These are phyloP conservation scores for Atrina japonica DNA, from an alignment of 2,888 invertebrate species.

Conservation along the genomic window DNA sequence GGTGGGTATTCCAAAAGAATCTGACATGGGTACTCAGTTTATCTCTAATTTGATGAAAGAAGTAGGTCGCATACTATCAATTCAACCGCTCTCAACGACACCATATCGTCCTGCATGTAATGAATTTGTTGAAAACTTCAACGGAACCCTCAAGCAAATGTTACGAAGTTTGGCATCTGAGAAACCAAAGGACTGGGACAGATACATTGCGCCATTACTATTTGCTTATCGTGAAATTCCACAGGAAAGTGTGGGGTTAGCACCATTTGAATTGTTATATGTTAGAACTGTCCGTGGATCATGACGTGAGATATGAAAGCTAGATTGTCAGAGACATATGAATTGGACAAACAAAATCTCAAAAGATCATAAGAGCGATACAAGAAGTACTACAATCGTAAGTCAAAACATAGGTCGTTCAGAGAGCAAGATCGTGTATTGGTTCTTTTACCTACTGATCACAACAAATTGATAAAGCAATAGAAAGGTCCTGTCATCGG, in stretches of 20 bases:
- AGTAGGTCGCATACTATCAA: slow-evolving; percentile 41
- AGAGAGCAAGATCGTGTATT: slow-evolving; percentile 47
- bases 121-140: slow-evolving; percentile 51
- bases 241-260: slow-evolving; percentile 46
- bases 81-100: slow-evolving; percentile 42
- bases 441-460: slow-evolving; percentile 53
- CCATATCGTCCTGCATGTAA: slow-evolving; percentile 52
- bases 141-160: slow-evolving; percentile 53
- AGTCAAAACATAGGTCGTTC: slow-evolving; percentile 34
- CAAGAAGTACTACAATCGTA: slow-evolving; percentile 47
- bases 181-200: slow-evolving; percentile 55
- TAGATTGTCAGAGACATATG: slow-evolving; percentile 45
- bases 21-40: slow-evolving; percentile 47
- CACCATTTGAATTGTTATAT: slow-evolving; percentile 48
- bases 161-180: slow-evolving; percentile 46
- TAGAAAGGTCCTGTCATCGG: slow-evolving; percentile 45
- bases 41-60: slow-evolving; percentile 53
- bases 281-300: slow-evolving; percentile 39
- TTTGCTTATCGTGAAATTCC: slow-evolving; percentile 56
- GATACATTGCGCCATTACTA: slow-evolving; percentile 42
- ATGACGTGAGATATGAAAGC: slow-evolving; percentile 41
- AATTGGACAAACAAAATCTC: slow-evolving; percentile 43
- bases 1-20: slow-evolving; percentile 15
- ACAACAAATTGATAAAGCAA: slow-evolving; percentile 52
- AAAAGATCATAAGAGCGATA: slow-evolving; percentile 24